Evolutionary conservation across 2,797 vertebrate species (phyloP).

Genomic region (Moxostoma hubbsi): DNA sequence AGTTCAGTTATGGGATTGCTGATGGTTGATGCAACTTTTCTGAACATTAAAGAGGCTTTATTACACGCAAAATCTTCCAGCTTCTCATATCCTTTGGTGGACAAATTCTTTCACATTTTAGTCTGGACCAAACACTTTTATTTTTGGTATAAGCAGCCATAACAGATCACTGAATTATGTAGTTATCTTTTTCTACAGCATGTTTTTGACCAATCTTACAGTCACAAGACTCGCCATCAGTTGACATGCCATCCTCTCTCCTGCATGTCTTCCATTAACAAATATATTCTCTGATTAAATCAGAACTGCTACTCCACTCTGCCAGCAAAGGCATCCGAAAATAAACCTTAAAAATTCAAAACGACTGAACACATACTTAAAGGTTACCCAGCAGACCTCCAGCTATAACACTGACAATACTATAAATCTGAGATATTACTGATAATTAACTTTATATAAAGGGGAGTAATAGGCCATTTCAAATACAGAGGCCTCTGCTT

Average conservation of each 20-base stretch:
- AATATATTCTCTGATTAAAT: conserved; percentile 28
- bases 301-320: not conserved
- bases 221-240: conserved; percentile 43
- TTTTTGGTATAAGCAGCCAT: too few relatives aligned
- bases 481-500: not conserved
- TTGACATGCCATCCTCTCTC: conserved; percentile 21
- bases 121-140: too few relatives aligned
- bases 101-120: too few relatives aligned
- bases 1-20: too few relatives aligned
- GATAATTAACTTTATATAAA: not conserved
- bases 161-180: not conserved
- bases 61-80: too few relatives aligned
- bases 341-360: not conserved
- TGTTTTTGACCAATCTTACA: not conserved
- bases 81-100: too few relatives aligned
- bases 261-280: conserved; percentile 38
- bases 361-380: not conserved
- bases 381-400: not conserved
- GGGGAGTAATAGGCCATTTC: not conserved
- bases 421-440: not conserved
- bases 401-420: not conserved
- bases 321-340: not conserved
- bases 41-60: too few relatives aligned
- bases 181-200: not conserved
- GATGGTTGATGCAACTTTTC: too few relatives aligned